These are phyloP conservation scores for Tolmerus cingulatus DNA, from an alignment of 2,888 invertebrate species.

Conservation along the genomic window DNA sequence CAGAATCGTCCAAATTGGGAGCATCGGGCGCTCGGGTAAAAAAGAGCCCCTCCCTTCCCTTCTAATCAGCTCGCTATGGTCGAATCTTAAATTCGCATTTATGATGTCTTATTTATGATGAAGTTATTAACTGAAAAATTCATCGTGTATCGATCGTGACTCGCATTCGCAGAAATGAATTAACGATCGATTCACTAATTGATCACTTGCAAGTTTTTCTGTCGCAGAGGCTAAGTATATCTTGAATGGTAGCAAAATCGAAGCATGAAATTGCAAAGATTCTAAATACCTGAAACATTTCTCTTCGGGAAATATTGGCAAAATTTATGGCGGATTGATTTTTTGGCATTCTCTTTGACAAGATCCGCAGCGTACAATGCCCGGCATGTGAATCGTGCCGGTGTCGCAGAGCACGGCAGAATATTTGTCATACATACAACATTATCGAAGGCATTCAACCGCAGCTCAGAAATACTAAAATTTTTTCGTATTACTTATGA, in stretches of 20 bases:
- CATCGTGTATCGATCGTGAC: conserved; percentile 55
- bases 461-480: neutral
- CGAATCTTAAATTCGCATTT: conserved; percentile 44
- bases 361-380: neutral
- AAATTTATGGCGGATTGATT: conserved; percentile 39
- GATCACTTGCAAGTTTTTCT: conserved; percentile 52
- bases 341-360: conserved; percentile 25
- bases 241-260: neutral
- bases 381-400: conserved; percentile 1
- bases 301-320: conserved; percentile 36
- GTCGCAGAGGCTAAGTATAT: neutral
- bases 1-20: neutral
- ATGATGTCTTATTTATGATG: conserved; percentile 49
- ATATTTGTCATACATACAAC: conserved; percentile 13
- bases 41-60: neutral
- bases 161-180: conserved; percentile 59
- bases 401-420: neutral
- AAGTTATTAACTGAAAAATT: conserved; percentile 50
- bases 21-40: neutral
- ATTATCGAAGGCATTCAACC: neutral
- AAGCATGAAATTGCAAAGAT: conserved; percentile 13
- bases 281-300: neutral
- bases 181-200: conserved; percentile 60
- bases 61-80: neutral
- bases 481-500: neutral